A percentile compares a stretch with the other conserved stretches of the same genome.
Evolutionary conservation across 1,140 invertebrate genomes (phyloP).

Genomic region (Drosophila obscura): DNA sequence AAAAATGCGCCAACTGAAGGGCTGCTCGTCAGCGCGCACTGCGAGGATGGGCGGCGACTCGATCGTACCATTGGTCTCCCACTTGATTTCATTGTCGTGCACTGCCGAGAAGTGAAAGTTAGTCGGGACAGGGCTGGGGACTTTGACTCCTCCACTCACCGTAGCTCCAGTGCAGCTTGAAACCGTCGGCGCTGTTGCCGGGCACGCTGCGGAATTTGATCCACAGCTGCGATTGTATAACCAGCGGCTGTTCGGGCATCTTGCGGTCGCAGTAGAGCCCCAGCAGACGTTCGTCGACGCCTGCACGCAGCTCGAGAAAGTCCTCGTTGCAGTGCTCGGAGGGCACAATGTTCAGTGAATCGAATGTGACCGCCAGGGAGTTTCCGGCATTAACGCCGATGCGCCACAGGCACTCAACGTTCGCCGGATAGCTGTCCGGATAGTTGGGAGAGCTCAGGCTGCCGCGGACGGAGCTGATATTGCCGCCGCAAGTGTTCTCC

Average conservation of each 20-base stretch:
- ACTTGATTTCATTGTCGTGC: slow-evolving; percentile 56
- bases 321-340: slow-evolving; percentile 92
- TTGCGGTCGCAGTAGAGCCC: slow-evolving; percentile 89
- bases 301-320: slow-evolving; percentile 91
- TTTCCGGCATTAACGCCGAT: slow-evolving; percentile 88
- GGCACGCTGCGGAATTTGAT: slow-evolving; percentile 91
- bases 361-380: slow-evolving; percentile 87
- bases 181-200: slow-evolving; percentile 88
- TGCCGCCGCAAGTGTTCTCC: slow-evolving; percentile 88
- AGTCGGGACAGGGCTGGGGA: no score
- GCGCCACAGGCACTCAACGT: slow-evolving; percentile 91
- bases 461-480: slow-evolving; percentile 87
- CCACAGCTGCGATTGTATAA: slow-evolving; percentile 87
- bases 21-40: slow-evolving; percentile 37
- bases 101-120: slow-evolving; percentile 36
- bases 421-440: slow-evolving; percentile 90
- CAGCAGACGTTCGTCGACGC: slow-evolving; percentile 86
- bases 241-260: slow-evolving; percentile 85
- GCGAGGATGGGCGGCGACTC: slow-evolving; percentile 87
- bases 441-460: slow-evolving; percentile 90
- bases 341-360: slow-evolving; percentile 87
- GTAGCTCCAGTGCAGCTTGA: slow-evolving; percentile 89
- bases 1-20: slow-evolving; percentile 72
- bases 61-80: slow-evolving; percentile 86
- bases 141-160: slow-evolving; percentile 80